Percentiles rank a stretch among this genome's conserved stretches.
Evolutionary conservation across 2,113 vertebrate genomes (phyloP).

Genomic region (Colistium nudipinnis): DNA sequence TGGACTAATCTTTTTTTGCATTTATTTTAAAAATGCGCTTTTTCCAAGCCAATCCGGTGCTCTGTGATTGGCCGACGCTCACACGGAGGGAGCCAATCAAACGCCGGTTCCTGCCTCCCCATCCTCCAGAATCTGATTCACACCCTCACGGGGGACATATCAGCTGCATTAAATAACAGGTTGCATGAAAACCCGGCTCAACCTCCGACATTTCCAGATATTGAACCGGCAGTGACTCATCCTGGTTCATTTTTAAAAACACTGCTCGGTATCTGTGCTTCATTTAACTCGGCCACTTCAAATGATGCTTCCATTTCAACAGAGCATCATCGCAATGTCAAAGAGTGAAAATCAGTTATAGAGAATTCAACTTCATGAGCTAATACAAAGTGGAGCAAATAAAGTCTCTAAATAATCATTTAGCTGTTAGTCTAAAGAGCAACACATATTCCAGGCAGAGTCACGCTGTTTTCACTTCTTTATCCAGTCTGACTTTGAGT

Average conservation of each 20-base stretch:
- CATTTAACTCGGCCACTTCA: too few relatives aligned
- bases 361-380: too few relatives aligned
- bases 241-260: background rate
- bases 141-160: slow-evolving; percentile 9
- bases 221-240: slow-evolving; percentile 43
- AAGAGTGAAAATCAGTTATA: too few relatives aligned
- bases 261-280: too few relatives aligned
- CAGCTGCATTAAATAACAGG: slow-evolving; percentile 27
- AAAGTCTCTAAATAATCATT: too few relatives aligned
- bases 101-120: background rate
- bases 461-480: too few relatives aligned
- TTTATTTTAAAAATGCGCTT: background rate
- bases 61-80: slow-evolving; percentile 39
- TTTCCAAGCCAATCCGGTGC: slow-evolving; percentile 6
- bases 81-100: slow-evolving; percentile 40
- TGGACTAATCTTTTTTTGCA: background rate
- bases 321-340: too few relatives aligned
- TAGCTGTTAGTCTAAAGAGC: too few relatives aligned
- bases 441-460: too few relatives aligned
- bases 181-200: background rate
- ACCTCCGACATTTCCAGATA: slow-evolving; percentile 39
- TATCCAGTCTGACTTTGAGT: too few relatives aligned
- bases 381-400: too few relatives aligned
- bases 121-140: slow-evolving; percentile 31
- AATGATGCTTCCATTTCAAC: too few relatives aligned